Evolutionary conservation across 2,797 vertebrate genomes (phyloP), one percentile per base, ranked within the genome.

Genomic region (Sebastes steindachneri): DNA sequence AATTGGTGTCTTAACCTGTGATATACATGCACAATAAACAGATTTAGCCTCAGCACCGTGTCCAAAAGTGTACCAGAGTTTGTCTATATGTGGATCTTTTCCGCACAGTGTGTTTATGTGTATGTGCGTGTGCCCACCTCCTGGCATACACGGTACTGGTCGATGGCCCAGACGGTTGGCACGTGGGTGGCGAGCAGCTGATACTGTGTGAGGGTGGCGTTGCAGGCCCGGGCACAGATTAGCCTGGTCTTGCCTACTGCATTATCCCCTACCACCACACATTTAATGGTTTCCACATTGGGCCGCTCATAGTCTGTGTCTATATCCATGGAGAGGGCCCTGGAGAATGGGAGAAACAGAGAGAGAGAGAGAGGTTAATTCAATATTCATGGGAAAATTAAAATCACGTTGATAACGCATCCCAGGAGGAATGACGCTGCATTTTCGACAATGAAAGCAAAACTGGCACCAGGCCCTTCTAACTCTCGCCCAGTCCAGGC

Each of bases 261-360:
- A 79, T 98, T 98, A 93, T 98, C 97, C 78, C 97, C 97, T 21
- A 98, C 97, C 92, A 98, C 97, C 91, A 97, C 97, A 92, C 97
- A 97, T 93, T 98, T 98, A 94, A 98, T 97, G 84, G 97, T 98
- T 95, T 98, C 97, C 86, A 98, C 97, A 95, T 98, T 98, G 89
- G 97, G 97, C 74, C 97, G 94, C 96, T 98, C 97, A 96, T 97
- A 98, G 88, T 98, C 97, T 95, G 97, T 95, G 94, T 97, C 97
- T 93, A 97, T 95, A 95, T 98, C 97, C 97, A 98, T 98, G 93
- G 96, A 96, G 93, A 96, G 93, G 91, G 96, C 95, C 95, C 95
- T 96, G 75, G 14, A 84, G 72, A 85, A 54, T 9, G 75, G n/a
- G 4, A 70, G 65, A 83, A 4, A 68, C 9, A 73, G 15, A 54